Percentiles rank a stretch among this genome's conserved stretches.
Evolutionary conservation across 1,140 invertebrate species (phyloP).

Genomic region (Cylas formicarius): DNA sequence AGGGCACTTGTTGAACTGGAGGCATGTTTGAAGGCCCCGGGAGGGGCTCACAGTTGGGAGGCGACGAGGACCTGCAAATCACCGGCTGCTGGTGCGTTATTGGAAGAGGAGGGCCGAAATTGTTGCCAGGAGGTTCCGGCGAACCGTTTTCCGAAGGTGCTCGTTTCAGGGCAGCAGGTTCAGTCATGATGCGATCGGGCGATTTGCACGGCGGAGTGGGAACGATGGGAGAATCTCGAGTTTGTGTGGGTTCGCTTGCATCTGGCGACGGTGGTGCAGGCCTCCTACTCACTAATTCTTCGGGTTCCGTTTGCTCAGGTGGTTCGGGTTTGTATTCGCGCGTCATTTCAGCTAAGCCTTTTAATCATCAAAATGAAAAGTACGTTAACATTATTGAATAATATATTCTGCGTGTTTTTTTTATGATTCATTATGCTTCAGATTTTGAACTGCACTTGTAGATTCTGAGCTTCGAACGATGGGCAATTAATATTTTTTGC

Average conservation of each 20-base stretch:
- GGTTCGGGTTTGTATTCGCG: conserved; percentile 36
- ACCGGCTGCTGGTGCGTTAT: not conserved
- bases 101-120: conserved; percentile 15
- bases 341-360: conserved; percentile 85
- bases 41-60: conserved; percentile 57
- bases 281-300: conserved; percentile 34
- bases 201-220: conserved; percentile 18
- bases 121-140: conserved; percentile 16
- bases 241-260: conserved; percentile 18
- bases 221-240: conserved; percentile 23
- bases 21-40: conserved; percentile 70
- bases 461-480: too few relatives aligned
- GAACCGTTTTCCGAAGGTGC: conserved; percentile 19
- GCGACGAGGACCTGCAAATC: conserved; percentile 49
- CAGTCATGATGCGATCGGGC: conserved; percentile 13
- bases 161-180: conserved; percentile 34
- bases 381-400: not conserved
- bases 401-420: too few relatives aligned
- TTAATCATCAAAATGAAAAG: conserved; percentile 5
- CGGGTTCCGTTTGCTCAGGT: conserved; percentile 39
- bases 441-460: too few relatives aligned
- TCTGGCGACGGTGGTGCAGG: conserved; percentile 20
- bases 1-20: conserved; percentile 77
- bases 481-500: too few relatives aligned
- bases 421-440: too few relatives aligned